Evolutionary conservation across 2,888 invertebrate species (phyloP), one percentile per base, ranked within the genome.

Genomic region (Uloborus plumipes): DNA sequence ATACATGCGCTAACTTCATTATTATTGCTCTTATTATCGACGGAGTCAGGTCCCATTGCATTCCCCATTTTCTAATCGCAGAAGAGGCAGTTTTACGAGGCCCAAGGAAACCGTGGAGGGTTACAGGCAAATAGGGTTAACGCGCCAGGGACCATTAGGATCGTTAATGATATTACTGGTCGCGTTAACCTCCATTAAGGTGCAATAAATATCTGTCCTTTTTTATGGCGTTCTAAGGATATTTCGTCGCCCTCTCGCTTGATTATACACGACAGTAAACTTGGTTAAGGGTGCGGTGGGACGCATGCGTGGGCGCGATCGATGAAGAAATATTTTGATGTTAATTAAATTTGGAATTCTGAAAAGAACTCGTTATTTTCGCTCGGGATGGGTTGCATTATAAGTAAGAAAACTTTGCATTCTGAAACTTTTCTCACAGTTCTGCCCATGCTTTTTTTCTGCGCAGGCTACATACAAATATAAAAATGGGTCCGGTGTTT

Each of bases 161-260:
- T 39, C 79, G 65, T 73, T 79, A 79, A 79, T 79, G 79, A 73
- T 73, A 79, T 79, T 79, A 79, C 78, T 66, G 67, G 79, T 64
- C 74, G 74, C 70, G 74, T 70, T 81, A 81, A 81, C 74, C 65
- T 62, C 74, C 80, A 74, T 81, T 74, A 74, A 65, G 69, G 47
- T 13, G 74, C 62, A 81, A 81, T 81, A 81, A 81, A 81, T 81
- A 81, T 81, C 74, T 51, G 55, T 74, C 31, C 74, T 72, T 75
- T 81, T 81, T 81, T 74, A 81, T 69, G 64, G 70, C 64, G 22
- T 69, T 74, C 64, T 80, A 80, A 80, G 74, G 65, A 81, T 74
- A 81, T 74, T 74, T 67, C 66, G 58, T 69, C 76, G 66, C 26
- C 61, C 73, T 31, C 49, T 67, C 59, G 39, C 59, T 62, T 71